Base-by-base conservation (phyloP, 2,113 vertebrate genomes). In the Saimiri boliviensis region DNA sequence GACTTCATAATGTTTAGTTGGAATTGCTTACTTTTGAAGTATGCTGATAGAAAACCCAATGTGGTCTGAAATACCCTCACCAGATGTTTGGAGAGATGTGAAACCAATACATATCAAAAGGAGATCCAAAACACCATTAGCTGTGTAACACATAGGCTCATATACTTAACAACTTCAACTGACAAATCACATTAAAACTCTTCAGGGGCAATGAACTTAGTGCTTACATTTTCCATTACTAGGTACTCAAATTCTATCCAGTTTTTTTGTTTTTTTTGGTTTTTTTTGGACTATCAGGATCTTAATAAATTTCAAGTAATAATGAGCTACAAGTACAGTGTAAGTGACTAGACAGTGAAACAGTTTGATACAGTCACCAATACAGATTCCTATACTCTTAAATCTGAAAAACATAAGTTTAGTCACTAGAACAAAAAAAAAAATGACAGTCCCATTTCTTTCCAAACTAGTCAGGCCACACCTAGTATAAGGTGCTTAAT, bases 21-120 rank as follows among this genome's bases (percentile, higher is more conserved):
- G 91, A 81, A 84, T 94, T 98, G 97, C 98, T 98, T 97, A 84
- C 96, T 98, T 98, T 97, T 96, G 93, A 98, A 92, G 80, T 85
- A 95, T 82, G 73, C 93, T 97, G 96, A 98, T 84, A 95, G 97
- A 98, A 98, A 98, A 97, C 93, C 94, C 93, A 93, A 82, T 23
- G 79, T 66, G 85, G 96, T 95, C 94, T 96, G 96, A 97, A 94
- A 96, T 73, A 97, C 86, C 76, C 70, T 96, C 93, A 86, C 91
- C 95, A 98, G 97, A 97, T 97, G 97, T 97, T 96, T 93, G 90
- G 90, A 95, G 96, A 79, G 84, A 96, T 95, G 92, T 90, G 79
- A 96, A 93, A 95, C 66, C 74, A 96, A 87, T 84, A 96, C 86
- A 84, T 91, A 94, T 92, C 93, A 96, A 92, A 97, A 86, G 52